phyloP scores from a whole-genome alignment of 2,113 vertebrate genomes.

The Microcebus tavaratra region DNA sequence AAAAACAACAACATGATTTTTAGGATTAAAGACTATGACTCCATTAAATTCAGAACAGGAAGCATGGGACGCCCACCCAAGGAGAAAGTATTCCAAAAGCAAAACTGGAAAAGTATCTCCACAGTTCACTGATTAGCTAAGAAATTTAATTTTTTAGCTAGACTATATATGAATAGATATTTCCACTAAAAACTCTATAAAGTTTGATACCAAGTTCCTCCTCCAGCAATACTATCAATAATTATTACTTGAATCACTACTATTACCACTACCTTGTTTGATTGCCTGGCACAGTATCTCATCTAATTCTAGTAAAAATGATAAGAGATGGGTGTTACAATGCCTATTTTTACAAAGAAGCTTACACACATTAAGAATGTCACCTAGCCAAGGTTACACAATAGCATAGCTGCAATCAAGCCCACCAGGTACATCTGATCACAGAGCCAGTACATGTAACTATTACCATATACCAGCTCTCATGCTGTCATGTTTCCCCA shows the following conservation, averaged over 20 bases:
- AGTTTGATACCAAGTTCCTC: neutral
- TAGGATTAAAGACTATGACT: neutral
- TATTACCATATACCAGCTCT: neutral
- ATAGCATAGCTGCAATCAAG: neutral
- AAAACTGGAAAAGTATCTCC: neutral
- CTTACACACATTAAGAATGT: neutral
- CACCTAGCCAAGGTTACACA: neutral
- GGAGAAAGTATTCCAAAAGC: neutral
- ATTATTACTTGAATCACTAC: neutral
- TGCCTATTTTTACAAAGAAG: neutral
- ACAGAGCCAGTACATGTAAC: neutral
- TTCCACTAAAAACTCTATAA: neutral
- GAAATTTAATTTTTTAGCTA: neutral
- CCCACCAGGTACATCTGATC: neutral
- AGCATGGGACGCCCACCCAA: neutral
- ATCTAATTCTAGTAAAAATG: neutral
- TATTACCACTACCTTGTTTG: neutral
- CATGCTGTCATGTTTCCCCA: neutral
- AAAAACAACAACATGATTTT: neutral
- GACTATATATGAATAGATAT: neutral
- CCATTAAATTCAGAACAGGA: neutral
- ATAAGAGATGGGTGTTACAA: neutral
- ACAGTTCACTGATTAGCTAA: neutral
- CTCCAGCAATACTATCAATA: neutral
- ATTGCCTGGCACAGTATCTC: neutral